Base-by-base conservation (phyloP, 2,797 vertebrate genomes). In the Enteromius paludinosus region DNA sequence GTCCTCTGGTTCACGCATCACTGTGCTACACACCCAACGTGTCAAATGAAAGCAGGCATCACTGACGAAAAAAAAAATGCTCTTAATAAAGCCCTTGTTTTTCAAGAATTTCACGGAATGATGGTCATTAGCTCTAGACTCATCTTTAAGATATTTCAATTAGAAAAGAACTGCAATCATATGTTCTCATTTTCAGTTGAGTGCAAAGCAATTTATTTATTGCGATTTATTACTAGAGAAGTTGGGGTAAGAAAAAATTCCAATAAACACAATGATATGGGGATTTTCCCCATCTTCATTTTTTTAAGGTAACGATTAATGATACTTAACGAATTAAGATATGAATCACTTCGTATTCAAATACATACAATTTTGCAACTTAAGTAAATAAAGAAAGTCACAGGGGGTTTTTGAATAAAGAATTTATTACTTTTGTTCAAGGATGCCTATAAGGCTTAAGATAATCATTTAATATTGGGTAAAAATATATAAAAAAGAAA, bases 21-120 rank as follows among this genome's bases (percentile, higher is more conserved):
- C 30, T 70, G 41, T 77, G 33, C 41, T 38, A 3, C 59, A 68
- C 54, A 71, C 17, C 35, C 15, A 70, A 75, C 56, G 56, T 25
- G 49, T 25, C 30, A 3, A 74, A 87, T n/a, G 15, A 77, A 30
- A 33, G 43, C 5, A 2, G 18, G 5, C 8, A 33, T 64, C 15
- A 64, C 17, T 9, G 59, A 30, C 14, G 10, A 1, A 14, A 23
- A 45, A 23, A 45, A 43, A 7, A 17, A n/a, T 6, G 5, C 8
- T 38, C 15, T 75, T 10, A 23, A 65, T 38, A 15, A 28, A 28
- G 30, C 15, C 17, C 17, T 20, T 65, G 15, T 18, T 28, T 71
- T 52, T 35, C 2, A 73, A 35, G 5, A 12, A 73, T 5, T 11
- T 15, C 6, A 30, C 28, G 4, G 17, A 56, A 73, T n/a, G 0